Evolutionary conservation across 2,113 vertebrate species (phyloP).

Genomic region (Globicephala melas): DNA sequence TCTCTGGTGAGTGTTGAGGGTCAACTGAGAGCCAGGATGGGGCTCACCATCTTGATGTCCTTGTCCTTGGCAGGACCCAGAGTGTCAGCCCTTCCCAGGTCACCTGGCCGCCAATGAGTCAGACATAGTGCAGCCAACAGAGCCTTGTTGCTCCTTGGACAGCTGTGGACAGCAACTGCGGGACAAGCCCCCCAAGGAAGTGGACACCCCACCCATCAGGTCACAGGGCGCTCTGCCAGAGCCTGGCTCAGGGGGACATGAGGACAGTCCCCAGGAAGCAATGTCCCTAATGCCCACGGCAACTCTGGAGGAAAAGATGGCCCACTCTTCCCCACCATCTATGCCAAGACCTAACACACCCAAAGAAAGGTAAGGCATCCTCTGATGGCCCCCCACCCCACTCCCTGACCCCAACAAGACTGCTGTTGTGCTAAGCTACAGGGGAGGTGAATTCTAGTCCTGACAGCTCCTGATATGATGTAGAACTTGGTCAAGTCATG

Average conservation of each 20-base stretch:
- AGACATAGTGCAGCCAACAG: background rate
- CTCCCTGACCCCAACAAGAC: background rate
- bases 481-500: background rate
- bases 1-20: background rate
- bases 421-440: background rate
- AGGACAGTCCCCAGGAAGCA: background rate
- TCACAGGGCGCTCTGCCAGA: background rate
- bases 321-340: background rate
- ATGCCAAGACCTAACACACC: background rate
- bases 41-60: background rate
- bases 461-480: background rate
- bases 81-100: background rate
- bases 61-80: background rate
- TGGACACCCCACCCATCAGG: background rate
- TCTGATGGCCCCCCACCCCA: background rate
- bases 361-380: slow-evolving; percentile 19
- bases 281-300: rapidly evolving
- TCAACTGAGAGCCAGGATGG: background rate
- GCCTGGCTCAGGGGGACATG: background rate
- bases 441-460: background rate
- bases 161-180: background rate
- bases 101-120: background rate
- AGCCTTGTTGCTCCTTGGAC: background rate
- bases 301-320: background rate
- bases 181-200: background rate